These are phyloP conservation scores for Hirtodrosophila trivittata DNA, from an alignment of 2,888 invertebrate species.

Conservation along the genomic window DNA sequence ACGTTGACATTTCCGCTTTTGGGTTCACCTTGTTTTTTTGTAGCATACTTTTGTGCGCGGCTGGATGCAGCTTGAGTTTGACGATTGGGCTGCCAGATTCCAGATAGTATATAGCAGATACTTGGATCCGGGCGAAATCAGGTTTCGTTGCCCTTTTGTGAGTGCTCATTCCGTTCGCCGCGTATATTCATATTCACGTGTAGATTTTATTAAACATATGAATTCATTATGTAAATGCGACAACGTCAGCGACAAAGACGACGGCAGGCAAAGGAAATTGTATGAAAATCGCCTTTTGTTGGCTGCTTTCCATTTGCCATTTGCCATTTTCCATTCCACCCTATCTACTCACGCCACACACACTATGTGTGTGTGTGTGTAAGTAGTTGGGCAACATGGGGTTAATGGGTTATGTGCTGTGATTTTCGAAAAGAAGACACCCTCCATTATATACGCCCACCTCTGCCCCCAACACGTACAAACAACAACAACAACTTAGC, in stretches of 20 bases:
- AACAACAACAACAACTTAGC: constrained; percentile 17
- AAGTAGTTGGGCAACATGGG: constrained; percentile 61
- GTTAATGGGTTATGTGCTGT: constrained; percentile 75
- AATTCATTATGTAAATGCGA: constrained; percentile 79
- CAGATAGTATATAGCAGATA: constrained; percentile 24
- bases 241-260: constrained; percentile 24
- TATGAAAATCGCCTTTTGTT: constrained; percentile 65
- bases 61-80: constrained; percentile 27
- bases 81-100: constrained; percentile 25
- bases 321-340: constrained; percentile 12
- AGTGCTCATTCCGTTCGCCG: constrained; percentile 3
- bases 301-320: constrained; percentile 17
- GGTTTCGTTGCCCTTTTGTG: constrained; percentile 42
- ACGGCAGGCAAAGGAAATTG: constrained; percentile 51
- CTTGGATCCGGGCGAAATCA: constrained; percentile 28
- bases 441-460: not conserved
- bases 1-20: constrained; percentile 3
- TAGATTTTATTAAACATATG: constrained; percentile 80
- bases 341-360: not conserved
- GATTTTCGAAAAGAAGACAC: constrained; percentile 56
- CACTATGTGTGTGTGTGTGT: constrained; percentile 20
- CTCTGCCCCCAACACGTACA: constrained; percentile 1
- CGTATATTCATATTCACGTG: constrained; percentile 67
- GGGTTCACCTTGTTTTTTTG: constrained; percentile 21
- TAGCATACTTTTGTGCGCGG: constrained; percentile 59